phyloP scores from a whole-genome alignment of 2,113 vertebrate genomes.

The Fregata magnificens region DNA sequence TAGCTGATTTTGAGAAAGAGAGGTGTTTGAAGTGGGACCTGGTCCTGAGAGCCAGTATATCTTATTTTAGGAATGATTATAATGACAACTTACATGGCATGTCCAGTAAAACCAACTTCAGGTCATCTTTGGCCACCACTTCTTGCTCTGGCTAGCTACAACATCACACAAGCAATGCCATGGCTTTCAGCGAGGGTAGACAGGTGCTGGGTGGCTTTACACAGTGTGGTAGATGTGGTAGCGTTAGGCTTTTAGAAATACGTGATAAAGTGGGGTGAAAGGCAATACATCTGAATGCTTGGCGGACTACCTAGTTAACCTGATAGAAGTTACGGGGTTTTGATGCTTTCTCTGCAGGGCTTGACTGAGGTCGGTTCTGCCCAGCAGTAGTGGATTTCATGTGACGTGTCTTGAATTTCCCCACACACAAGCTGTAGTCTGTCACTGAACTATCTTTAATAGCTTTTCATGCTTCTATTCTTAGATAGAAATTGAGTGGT shows the following conservation, averaged over 20 bases:
- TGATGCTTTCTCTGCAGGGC: neutral
- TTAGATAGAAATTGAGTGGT: conserved; percentile 61
- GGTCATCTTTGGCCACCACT: neutral
- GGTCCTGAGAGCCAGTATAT: neutral
- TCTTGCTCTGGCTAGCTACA: neutral
- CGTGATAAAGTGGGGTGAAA: neutral
- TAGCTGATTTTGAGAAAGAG: neutral
- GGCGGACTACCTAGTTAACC: neutral
- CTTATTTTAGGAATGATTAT: neutral
- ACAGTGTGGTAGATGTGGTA: accelerated
- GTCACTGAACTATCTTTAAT: conserved; percentile 59
- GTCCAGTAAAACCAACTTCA: neutral
- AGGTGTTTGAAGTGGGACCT: neutral
- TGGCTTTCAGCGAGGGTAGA: neutral
- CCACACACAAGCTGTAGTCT: conserved; percentile 58
- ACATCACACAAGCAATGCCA: accelerated
- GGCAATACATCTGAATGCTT: neutral
- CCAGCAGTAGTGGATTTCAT: conserved; percentile 24
- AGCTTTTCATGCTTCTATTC: conserved; percentile 57
- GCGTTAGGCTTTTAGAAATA: neutral
- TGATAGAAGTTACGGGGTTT: neutral
- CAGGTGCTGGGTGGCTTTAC: neutral
- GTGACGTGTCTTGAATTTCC: conserved; percentile 32
- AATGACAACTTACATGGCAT: neutral
- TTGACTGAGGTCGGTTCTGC: conserved; percentile 21